Evolutionary conservation across 2,113 vertebrate genomes (phyloP).

Genomic region (Ictalurus punctatus): DNA sequence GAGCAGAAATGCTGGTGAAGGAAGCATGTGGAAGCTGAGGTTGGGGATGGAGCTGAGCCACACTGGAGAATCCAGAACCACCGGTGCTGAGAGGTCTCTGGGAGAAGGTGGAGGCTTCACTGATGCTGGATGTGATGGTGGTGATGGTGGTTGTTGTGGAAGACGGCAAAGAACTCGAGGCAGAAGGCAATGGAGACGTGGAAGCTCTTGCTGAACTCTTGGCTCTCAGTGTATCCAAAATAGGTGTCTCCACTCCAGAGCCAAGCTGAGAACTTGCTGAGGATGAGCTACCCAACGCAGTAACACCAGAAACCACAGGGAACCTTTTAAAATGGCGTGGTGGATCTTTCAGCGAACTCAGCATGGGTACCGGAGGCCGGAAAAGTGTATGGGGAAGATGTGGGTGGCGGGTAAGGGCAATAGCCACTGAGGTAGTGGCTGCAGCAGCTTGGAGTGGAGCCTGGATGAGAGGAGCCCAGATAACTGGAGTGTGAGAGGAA

Average conservation of each 20-base stretch:
- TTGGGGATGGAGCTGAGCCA: constrained; percentile 70
- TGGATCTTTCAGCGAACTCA: constrained; percentile 75
- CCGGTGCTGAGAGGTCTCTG: constrained; percentile 68
- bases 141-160: constrained; percentile 65
- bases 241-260: constrained; percentile 65
- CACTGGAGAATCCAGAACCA: constrained; percentile 58
- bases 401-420: constrained; percentile 90
- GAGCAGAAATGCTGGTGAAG: constrained; percentile 57
- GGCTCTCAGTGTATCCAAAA: constrained; percentile 62
- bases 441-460: constrained; percentile 92
- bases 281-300: constrained; percentile 42
- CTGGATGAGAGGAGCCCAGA: constrained; percentile 94
- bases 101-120: constrained; percentile 59
- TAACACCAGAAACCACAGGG: constrained; percentile 62
- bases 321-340: constrained; percentile 71
- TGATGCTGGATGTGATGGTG: constrained; percentile 62
- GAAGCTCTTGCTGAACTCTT: constrained; percentile 62
- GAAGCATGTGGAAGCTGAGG: constrained; percentile 60
- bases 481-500: constrained; percentile 81
- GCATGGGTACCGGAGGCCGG: constrained; percentile 74
- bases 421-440: constrained; percentile 89
- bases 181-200: constrained; percentile 70
- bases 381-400: constrained; percentile 86
- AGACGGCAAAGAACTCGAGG: constrained; percentile 75
- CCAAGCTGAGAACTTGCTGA: constrained; percentile 66